Evolutionary conservation across 1,140 invertebrate genomes (phyloP).

Genomic region (Bombus cullumanus): DNA sequence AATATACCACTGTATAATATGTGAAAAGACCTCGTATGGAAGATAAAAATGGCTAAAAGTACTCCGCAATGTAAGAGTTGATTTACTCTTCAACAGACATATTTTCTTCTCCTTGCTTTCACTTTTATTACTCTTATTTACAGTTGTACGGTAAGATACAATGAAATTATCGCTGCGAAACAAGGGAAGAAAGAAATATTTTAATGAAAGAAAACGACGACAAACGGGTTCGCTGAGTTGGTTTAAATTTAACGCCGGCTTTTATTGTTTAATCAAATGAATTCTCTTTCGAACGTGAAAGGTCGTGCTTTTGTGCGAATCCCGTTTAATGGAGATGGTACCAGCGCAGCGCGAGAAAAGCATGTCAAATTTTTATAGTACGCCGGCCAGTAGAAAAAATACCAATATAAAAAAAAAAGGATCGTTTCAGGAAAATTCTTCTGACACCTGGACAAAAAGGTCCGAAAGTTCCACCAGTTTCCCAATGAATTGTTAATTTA

Average conservation of each 20-base stretch:
- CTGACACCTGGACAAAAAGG: neutral
- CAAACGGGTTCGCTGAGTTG: neutral
- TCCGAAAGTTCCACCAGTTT: neutral
- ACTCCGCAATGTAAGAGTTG: neutral
- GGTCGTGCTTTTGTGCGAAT: too few relatives aligned
- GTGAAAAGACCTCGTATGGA: neutral
- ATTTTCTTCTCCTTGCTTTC: neutral
- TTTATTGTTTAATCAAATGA: slow-evolving; percentile 29
- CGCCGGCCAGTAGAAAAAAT: neutral
- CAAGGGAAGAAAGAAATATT: neutral
- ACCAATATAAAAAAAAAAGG: neutral
- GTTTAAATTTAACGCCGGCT: slow-evolving; percentile 3
- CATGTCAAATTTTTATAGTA: slow-evolving; percentile 13
- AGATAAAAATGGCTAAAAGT: neutral
- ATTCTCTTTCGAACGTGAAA: neutral
- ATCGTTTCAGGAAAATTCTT: neutral
- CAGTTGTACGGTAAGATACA: neutral
- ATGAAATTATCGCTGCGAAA: neutral
- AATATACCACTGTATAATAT: neutral
- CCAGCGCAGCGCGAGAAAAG: neutral
- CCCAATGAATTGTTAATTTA: slow-evolving; percentile 11
- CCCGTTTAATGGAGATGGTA: neutral
- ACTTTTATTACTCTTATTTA: neutral
- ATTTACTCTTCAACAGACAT: neutral
- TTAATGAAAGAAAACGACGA: neutral